Percentiles rank a stretch among this genome's conserved stretches.
These are phyloP conservation scores for Ladona fulva DNA, from an alignment of 1,140 invertebrate genomes.

Conservation along the genomic window DNA sequence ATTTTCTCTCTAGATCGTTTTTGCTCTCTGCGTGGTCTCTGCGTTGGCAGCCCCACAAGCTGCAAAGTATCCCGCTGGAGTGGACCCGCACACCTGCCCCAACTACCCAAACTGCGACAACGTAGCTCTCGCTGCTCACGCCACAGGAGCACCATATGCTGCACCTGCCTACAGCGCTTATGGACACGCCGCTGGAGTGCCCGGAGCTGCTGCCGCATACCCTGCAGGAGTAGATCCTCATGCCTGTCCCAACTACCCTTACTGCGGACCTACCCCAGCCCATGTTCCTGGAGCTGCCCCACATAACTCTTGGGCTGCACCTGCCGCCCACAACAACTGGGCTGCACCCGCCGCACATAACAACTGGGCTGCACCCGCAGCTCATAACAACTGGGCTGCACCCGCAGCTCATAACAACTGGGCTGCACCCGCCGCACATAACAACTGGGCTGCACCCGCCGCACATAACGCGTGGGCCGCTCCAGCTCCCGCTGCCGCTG, in stretches of 20 bases:
- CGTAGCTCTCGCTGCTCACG: not conserved
- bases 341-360: no score
- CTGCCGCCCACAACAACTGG: no score
- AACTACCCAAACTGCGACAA: constrained; percentile 49
- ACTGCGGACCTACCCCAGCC: constrained; percentile 11
- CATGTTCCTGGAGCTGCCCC: no score
- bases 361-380: no score
- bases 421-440: no score
- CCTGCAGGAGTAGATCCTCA: constrained; percentile 20
- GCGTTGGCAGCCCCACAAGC: constrained; percentile 15
- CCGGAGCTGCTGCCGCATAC: constrained; percentile 27
- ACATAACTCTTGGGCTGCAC: no score
- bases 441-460: no score
- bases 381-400: no score
- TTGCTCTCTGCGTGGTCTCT: constrained; percentile 20
- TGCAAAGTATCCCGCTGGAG: constrained; percentile 40
- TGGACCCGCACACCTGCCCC: constrained; percentile 42
- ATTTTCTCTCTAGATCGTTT: not conserved
- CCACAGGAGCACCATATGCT: not conserved
- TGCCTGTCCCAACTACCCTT: constrained; percentile 23
- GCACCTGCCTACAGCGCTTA: not conserved
- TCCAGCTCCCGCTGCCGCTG: constrained; percentile 27
- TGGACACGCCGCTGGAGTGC: constrained; percentile 30
- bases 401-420: no score
- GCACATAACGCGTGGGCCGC: no score